Evolutionary conservation across 35 echinoderm and acorn worm genomes (phyloP).

Genomic region (Lytechinus pictus): DNA sequence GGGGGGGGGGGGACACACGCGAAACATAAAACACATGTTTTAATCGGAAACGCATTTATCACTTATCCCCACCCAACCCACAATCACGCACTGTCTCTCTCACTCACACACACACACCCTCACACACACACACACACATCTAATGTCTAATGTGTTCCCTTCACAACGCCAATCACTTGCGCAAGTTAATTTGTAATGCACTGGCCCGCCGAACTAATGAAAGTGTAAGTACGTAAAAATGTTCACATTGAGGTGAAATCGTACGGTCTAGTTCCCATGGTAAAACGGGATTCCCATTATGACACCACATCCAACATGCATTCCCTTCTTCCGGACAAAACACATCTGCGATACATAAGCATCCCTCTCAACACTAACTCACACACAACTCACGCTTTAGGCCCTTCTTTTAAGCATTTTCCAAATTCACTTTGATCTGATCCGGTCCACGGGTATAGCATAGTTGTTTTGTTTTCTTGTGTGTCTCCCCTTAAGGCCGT

Average conservation of each 20-base stretch:
- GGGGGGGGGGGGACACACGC: not conserved
- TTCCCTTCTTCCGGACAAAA: not conserved
- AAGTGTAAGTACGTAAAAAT: not conserved
- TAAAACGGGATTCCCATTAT: no score
- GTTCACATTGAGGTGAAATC: no score
- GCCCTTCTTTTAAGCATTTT: not conserved
- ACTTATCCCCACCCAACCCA: no score
- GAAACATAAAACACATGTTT: no score
- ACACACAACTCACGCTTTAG: not conserved
- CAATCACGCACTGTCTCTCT: not conserved
- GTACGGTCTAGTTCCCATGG: no score
- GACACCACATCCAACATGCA: not conserved
- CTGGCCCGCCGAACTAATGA: not conserved
- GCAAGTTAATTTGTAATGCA: no score
- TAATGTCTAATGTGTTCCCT: no score
- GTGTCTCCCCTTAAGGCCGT: not conserved
- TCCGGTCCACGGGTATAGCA: not conserved
- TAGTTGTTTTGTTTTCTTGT: not conserved
- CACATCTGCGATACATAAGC: not conserved
- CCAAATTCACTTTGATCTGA: not conserved
- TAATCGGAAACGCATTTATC: no score
- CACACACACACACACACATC: not conserved
- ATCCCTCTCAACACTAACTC: not conserved
- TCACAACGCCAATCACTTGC: no score
- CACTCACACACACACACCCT: not conserved